A percentile compares a stretch with the other conserved stretches of the same genome.
These are phyloP conservation scores for Trachelus iudaicus DNA, from an alignment of 2,888 invertebrate species.

Conservation along the genomic window DNA sequence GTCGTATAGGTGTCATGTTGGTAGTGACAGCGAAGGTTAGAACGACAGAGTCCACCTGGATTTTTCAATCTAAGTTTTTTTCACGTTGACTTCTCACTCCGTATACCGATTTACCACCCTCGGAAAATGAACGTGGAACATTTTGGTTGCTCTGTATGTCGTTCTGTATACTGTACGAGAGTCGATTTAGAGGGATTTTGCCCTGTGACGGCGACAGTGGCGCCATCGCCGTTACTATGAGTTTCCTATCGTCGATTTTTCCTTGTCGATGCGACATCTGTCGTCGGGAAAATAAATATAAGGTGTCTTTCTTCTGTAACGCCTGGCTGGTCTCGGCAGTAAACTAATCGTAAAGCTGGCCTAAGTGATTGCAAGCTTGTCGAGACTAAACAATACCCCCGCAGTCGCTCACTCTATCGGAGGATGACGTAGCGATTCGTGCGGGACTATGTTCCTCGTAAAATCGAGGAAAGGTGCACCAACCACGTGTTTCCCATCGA, in stretches of 20 bases:
- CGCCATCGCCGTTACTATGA: too few species aligned
- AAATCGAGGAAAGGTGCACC: too few species aligned
- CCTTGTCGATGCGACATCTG: not conserved
- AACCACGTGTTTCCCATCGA: too few species aligned
- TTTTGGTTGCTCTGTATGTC: too few species aligned
- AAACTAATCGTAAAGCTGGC: constrained; percentile 54
- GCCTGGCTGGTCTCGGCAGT: constrained; percentile 28
- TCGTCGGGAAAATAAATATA: not conserved
- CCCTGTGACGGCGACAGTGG: too few species aligned
- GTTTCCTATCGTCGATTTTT: not conserved
- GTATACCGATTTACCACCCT: too few species aligned
- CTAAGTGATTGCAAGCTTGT: constrained; percentile 48
- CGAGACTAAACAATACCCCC: constrained; percentile 26
- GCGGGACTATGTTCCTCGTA: too few species aligned
- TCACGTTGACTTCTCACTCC: too few species aligned
- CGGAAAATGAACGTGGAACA: too few species aligned
- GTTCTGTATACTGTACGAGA: too few species aligned
- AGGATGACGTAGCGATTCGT: not conserved
- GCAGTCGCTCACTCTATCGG: constrained; percentile 10
- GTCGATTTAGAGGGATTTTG: too few species aligned
- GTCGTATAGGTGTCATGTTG: constrained; percentile 2
- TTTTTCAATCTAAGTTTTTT: not conserved
- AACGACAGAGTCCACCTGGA: not conserved
- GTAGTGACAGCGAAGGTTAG: not conserved
- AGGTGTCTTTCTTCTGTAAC: too few species aligned